Evolutionary conservation across 2,113 vertebrate species (phyloP).

Genomic region (Chaenogobius annularis): DNA sequence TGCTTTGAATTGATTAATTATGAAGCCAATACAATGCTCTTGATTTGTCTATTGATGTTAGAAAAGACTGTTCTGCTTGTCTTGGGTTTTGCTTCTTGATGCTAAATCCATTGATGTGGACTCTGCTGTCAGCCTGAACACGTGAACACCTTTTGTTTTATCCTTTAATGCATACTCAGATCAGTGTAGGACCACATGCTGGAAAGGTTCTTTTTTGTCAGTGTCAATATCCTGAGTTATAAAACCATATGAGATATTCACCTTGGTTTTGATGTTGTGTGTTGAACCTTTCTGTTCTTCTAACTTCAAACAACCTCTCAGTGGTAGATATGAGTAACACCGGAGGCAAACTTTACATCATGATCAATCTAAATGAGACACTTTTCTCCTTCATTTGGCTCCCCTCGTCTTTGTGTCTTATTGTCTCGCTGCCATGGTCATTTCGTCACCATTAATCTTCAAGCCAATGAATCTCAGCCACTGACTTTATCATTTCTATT

Average conservation of each 20-base stretch:
- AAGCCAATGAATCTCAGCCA: slow-evolving; percentile 66
- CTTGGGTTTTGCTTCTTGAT: slow-evolving; percentile 8
- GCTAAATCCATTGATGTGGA: slow-evolving; percentile 15
- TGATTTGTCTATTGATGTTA: slow-evolving; percentile 10
- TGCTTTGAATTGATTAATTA: background rate
- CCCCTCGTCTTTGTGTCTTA: slow-evolving; percentile 35
- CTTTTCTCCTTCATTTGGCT: slow-evolving; percentile 4
- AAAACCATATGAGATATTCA: background rate
- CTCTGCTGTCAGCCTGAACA: background rate
- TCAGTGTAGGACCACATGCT: background rate
- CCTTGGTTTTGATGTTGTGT: background rate
- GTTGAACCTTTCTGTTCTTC: background rate
- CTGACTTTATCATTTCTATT: slow-evolving; percentile 68
- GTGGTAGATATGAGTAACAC: background rate
- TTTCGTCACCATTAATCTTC: slow-evolving; percentile 69
- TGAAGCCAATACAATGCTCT: slow-evolving; percentile 6
- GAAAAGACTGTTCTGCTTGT: slow-evolving; percentile 7
- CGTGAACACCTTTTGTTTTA: background rate
- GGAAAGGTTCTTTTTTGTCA: background rate
- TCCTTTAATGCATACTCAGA: background rate
- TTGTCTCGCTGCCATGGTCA: slow-evolving; percentile 49
- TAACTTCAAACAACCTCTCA: no score
- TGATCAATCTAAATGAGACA: background rate
- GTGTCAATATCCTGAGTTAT: background rate
- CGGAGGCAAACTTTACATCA: background rate